Evolutionary conservation across 2,113 vertebrate species (phyloP).

Genomic region (Tachycineta bicolor): DNA sequence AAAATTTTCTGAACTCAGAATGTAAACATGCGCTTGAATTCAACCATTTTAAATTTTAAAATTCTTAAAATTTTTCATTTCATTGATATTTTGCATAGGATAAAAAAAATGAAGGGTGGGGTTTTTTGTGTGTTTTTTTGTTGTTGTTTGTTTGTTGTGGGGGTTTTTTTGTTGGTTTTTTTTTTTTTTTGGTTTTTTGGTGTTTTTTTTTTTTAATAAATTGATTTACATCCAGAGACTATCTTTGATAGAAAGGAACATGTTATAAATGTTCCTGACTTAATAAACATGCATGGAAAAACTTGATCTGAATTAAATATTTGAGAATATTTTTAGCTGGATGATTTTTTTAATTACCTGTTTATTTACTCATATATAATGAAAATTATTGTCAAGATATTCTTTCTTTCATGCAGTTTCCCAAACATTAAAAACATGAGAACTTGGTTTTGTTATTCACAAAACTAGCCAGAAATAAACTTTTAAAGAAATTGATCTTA

Average conservation of each 20-base stretch:
- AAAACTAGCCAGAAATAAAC: slow-evolving; percentile 22
- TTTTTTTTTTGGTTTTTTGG: no score
- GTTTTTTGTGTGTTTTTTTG: not conserved
- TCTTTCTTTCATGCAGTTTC: not conserved
- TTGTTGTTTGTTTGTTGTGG: no score
- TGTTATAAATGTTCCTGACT: not conserved
- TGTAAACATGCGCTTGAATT: not conserved
- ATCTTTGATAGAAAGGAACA: not conserved
- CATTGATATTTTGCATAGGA: not conserved
- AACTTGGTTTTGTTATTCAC: not conserved
- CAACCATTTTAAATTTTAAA: not conserved
- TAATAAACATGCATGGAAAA: not conserved
- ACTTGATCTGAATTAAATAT: not conserved
- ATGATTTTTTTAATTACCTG: accelerated
- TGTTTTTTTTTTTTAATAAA: not conserved
- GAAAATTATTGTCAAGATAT: not conserved
- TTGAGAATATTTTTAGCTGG: not conserved
- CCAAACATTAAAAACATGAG: not conserved
- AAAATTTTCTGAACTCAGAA: not conserved
- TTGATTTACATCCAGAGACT: not conserved
- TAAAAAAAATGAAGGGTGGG: not conserved
- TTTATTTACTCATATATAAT: not conserved
- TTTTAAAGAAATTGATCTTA: slow-evolving; percentile 49
- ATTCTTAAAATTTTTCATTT: not conserved
- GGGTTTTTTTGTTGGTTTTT: no score